phyloP scores from a whole-genome alignment of 1,140 invertebrate genomes.

The Prorops nasuta region DNA sequence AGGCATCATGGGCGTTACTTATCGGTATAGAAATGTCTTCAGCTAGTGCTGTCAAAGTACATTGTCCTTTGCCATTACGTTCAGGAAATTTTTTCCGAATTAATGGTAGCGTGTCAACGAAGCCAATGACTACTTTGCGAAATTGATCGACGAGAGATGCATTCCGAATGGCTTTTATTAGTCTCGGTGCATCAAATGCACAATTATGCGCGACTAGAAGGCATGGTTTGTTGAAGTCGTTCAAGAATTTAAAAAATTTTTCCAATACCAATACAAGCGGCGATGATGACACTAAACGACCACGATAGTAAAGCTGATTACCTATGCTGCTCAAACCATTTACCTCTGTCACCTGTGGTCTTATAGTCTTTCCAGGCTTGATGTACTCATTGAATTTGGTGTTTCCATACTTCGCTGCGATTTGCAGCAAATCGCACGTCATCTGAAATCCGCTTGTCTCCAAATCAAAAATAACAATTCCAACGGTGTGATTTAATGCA shows the following conservation, averaged over 20 bases:
- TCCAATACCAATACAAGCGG: background rate
- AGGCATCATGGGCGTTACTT: conserved; percentile 7
- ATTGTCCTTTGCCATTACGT: background rate
- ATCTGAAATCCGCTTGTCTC: too few relatives aligned
- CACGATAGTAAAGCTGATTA: too few relatives aligned
- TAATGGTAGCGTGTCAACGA: conserved; percentile 9
- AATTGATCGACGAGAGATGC: conserved; percentile 2
- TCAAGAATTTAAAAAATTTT: conserved; percentile 4
- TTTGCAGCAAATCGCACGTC: too few relatives aligned
- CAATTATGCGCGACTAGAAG: conserved; percentile 15
- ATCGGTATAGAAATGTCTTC: background rate
- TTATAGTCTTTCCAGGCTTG: too few relatives aligned
- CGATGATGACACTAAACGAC: background rate
- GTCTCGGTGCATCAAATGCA: conserved; percentile 9
- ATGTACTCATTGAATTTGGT: too few relatives aligned
- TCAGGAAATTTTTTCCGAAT: conserved; percentile 10
- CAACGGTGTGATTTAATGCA: background rate
- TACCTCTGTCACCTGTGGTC: too few relatives aligned
- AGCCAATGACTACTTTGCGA: conserved; percentile 3
- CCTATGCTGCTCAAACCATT: too few relatives aligned
- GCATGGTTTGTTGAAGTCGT: background rate
- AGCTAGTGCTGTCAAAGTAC: background rate
- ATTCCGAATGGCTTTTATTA: conserved; percentile 7
- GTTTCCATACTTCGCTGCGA: too few relatives aligned
- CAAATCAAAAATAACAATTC: background rate